A percentile compares a stretch with the other conserved stretches of the same genome.
Conservation (phyloP, 2,888 invertebrate genomes). For the Erebia epiphron region DNA sequence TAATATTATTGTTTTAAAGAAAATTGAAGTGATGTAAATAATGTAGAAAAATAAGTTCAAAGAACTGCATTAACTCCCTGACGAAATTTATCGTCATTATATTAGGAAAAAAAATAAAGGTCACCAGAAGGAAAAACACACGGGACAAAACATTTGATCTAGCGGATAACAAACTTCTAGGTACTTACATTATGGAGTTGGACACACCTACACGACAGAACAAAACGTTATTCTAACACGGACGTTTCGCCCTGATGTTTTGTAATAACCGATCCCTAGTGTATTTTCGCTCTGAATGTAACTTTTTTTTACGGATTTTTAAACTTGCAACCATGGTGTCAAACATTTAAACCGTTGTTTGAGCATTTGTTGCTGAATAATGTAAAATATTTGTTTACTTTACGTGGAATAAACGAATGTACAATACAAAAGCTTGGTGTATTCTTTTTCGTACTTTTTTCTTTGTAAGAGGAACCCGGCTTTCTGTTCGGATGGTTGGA, state of each 20-base stretch:
- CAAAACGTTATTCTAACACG: too few relatives aligned
- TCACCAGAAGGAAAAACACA: too few relatives aligned
- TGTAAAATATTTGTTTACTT: conserved; percentile 28
- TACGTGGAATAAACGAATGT: conserved; percentile 28
- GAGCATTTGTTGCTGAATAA: neutral
- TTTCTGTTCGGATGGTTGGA: too few relatives aligned
- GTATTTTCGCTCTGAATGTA: too few relatives aligned
- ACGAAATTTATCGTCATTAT: neutral
- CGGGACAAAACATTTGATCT: too few relatives aligned
- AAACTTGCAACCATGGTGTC: neutral
- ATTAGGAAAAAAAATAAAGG: neutral
- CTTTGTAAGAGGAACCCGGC: too few relatives aligned
- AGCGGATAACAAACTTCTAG: too few relatives aligned
- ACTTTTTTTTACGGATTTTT: neutral
- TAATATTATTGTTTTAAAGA: neutral
- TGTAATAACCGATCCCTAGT: too few relatives aligned
- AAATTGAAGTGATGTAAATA: conserved; percentile 17
- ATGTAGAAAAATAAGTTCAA: conserved; percentile 12
- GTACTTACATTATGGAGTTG: too few relatives aligned
- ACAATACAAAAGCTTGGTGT: conserved; percentile 6
- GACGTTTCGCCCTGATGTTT: too few relatives aligned
- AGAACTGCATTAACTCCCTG: neutral
- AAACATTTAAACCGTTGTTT: too few relatives aligned
- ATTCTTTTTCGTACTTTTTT: neutral
- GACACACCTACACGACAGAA: too few relatives aligned